A percentile compares a stretch with the other conserved stretches of the same genome.
Evolutionary conservation across 2,888 invertebrate genomes (phyloP).

Genomic region (Lagria hirta): DNA sequence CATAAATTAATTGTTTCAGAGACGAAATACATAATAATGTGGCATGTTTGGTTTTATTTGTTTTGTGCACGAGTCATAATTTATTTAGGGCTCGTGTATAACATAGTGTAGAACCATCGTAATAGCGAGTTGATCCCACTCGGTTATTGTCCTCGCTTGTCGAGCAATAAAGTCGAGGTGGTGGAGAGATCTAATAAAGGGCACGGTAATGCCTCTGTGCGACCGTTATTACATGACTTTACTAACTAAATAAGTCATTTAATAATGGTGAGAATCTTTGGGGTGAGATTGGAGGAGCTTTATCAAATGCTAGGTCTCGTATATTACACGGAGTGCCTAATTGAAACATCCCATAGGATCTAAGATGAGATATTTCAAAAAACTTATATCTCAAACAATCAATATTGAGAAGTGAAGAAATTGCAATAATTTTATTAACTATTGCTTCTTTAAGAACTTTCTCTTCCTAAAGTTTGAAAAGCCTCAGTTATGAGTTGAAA

Average conservation of each 20-base stretch:
- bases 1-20: constrained; percentile 9
- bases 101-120: constrained; percentile 26
- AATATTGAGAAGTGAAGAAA: too few species aligned
- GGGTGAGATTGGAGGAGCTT: constrained; percentile 4
- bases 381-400: too few species aligned
- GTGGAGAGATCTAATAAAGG: constrained; percentile 42
- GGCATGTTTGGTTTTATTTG: constrained; percentile 34
- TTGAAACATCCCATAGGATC: background rate
- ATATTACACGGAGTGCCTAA: constrained; percentile 8
- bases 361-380: too few species aligned
- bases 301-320: too few species aligned
- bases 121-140: constrained; percentile 26
- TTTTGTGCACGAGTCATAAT: constrained; percentile 38
- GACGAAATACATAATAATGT: background rate
- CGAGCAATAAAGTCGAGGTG: constrained; percentile 27
- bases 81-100: constrained; percentile 36
- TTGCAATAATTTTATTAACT: too few species aligned
- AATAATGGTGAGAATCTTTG: constrained; percentile 26
- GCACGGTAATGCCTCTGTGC: constrained; percentile 32
- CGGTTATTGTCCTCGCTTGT: constrained; percentile 25
- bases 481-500: too few species aligned
- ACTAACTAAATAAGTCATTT: constrained; percentile 27
- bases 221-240: constrained; percentile 30
- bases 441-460: too few species aligned
- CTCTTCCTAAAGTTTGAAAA: too few species aligned